Conservation (phyloP, 2,113 vertebrate species). For the Gambusia holbrooki region DNA sequence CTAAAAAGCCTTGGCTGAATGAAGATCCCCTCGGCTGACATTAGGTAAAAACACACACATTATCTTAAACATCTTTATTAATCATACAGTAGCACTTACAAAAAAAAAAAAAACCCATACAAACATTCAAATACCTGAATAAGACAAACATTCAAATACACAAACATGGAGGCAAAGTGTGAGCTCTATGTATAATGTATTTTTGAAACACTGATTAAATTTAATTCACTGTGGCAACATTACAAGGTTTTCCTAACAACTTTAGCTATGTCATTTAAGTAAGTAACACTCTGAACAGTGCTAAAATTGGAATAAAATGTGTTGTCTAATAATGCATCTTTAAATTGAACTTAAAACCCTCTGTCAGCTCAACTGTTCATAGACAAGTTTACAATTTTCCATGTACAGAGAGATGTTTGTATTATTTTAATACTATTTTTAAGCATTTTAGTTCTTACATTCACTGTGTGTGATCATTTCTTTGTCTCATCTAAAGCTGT, state of each 20-base stretch:
- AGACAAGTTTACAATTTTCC: neutral
- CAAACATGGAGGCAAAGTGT: no score
- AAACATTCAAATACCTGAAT: no score
- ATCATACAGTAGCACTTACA: no score
- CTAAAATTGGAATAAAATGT: neutral
- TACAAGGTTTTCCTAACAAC: neutral
- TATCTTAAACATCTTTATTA: no score
- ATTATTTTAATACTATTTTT: neutral
- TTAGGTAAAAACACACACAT: no score
- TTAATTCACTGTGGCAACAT: no score
- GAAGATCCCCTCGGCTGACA: no score
- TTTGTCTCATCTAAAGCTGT: slow-evolving; percentile 13
- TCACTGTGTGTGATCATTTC: neutral
- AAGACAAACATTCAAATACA: no score
- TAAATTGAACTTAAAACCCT: neutral
- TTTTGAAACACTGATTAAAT: no score
- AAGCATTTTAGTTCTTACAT: neutral
- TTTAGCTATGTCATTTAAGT: neutral
- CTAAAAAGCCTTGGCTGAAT: no score
- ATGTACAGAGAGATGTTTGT: neutral
- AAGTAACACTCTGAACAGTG: neutral
- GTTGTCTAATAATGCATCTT: neutral
- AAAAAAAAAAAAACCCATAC: no score
- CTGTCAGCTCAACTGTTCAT: neutral
- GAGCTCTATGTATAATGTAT: no score